Evolutionary conservation across 92 coral and sea anemone species (phyloP), one percentile per base, ranked within the genome.

Genomic region (Phenganax marumi): DNA sequence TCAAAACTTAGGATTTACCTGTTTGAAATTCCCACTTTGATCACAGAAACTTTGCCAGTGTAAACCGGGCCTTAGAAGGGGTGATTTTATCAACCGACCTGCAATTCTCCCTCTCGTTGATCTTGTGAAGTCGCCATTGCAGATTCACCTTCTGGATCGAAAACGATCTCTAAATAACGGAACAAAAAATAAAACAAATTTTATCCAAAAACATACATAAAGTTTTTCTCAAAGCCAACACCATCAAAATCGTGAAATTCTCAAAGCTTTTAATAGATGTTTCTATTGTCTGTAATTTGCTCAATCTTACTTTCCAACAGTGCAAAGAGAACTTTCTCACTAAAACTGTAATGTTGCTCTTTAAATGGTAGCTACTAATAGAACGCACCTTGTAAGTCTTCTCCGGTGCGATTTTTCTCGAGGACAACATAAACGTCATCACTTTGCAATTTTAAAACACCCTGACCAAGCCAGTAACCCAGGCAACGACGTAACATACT

Each of bases 391-490:
- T 81, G 87, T 21, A 70, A 70, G 23, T 87, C 75, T 66, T 91
- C 90, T 46, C 81, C 83, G 47, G 93, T 93, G 61, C 93, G 93
- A 50, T 96, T 92, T 62, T 88, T 92, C 76, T 96, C 99, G 62
- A 96, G 80, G 61, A 96, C 92, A 12, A 89, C 87, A 76, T 85
- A 96, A 50, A 91, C 90, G 69, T 96, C 97, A 47, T 91, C 77
- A 48, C 93, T 62, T 75, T 92, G 97, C 69, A 92, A 93, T 72
- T 90, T 93, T 73, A 96, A 87, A 49, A 96, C 97, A 19, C 99
- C 99, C 83, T 96, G 97, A 52, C 92, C 93, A 69, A 96, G 90
- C 99, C 99, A 96, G 87, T 89, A 96, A 71, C 97, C 97, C 69
- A 96, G 81, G 74, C 99, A 92, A 68, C 93, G 90, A 26, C 97